Evolutionary conservation across 1,140 invertebrate genomes (phyloP), one percentile per base, ranked within the genome.

Genomic region (Eufriesea mexicana): DNA sequence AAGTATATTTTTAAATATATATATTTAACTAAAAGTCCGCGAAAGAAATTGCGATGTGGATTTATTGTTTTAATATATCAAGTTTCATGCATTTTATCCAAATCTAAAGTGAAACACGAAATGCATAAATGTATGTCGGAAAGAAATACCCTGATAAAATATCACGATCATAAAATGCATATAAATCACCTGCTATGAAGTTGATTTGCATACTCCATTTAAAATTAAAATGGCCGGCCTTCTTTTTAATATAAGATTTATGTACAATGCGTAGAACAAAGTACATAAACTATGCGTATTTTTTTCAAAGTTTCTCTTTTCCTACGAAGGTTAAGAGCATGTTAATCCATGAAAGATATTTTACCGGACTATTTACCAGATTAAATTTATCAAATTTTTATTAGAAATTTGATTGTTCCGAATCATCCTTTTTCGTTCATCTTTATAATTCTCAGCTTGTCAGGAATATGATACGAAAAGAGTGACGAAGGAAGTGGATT

Each of bases 381-480:
- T 57, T 57, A 35, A 35, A 35, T 35, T 35, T 35, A 35, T 35
- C 35, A 4, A 35, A 35, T 12, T 55, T 8, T 55, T 55, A 12
- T 20, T 16, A 55, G 16, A 55, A 55, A 64, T 47, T 67, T 54
- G 25, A 18, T 6, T 10, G 1, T 18, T 62, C 7, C 47, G 47
- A 7, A 18, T 28, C 25, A 14, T 28, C 67, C 68, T 25, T 57
- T 54, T 70, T 57, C 49, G 74, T 23, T 51, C 42, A 20, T 54
- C 47, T 25, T 12, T 12, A 7, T 57, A 55, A 57, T 86, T 89
- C 87, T 67, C 73, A 94, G 93, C 92, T 57, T 94, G 93, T 62
- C 81, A 87, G 10, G 70, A 93, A 67, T 92, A 91, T 35, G 89
- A 92, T 20, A 91, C 91, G 54, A 91, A 91, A 83, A 77, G 91